These are phyloP conservation scores for Chitala chitala DNA, from an alignment of 2,113 vertebrate species.

Conservation along the genomic window DNA sequence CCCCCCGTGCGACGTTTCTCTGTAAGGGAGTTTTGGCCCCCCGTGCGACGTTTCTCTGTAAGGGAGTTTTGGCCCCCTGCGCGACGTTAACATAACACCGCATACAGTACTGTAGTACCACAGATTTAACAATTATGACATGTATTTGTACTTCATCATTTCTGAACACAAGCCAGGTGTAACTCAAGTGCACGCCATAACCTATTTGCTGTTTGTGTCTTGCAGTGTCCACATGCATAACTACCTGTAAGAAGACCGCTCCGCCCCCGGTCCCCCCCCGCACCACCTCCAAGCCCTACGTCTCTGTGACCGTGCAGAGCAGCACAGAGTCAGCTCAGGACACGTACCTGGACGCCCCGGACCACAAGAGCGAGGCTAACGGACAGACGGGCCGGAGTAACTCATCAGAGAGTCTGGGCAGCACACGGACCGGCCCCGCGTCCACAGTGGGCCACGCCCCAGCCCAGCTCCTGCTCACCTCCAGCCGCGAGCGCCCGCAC, in stretches of 20 bases:
- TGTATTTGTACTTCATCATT: too few relatives aligned
- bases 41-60: too few relatives aligned
- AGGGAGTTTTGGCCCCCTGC: too few relatives aligned
- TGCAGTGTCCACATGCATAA: conserved; percentile 89
- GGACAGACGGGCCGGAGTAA: conserved; percentile 97
- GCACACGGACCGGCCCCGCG: conserved; percentile 84
- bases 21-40: too few relatives aligned
- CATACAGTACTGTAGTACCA: too few relatives aligned
- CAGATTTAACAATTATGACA: too few relatives aligned
- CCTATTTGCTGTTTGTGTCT: too few relatives aligned
- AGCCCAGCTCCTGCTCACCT: conserved; percentile 67
- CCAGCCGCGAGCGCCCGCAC: conserved; percentile 69
- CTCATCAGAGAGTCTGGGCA: conserved; percentile 94
- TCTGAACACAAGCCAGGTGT: too few relatives aligned
- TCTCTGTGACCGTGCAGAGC: conserved; percentile 97
- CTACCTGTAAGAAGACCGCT: conserved; percentile 92
- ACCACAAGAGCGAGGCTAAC: conserved; percentile 87
- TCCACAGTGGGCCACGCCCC: conserved; percentile 76
- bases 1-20: too few relatives aligned
- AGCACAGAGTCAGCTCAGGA: conserved; percentile 98
- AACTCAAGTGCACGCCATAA: too few relatives aligned
- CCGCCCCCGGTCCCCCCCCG: conserved; percentile 95
- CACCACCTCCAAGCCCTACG: conserved; percentile 96
- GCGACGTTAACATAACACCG: too few relatives aligned
- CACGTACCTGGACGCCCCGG: conserved; percentile 91